Evolutionary conservation across 2,113 vertebrate species (phyloP).

Genomic region (Panurus biarmicus): DNA sequence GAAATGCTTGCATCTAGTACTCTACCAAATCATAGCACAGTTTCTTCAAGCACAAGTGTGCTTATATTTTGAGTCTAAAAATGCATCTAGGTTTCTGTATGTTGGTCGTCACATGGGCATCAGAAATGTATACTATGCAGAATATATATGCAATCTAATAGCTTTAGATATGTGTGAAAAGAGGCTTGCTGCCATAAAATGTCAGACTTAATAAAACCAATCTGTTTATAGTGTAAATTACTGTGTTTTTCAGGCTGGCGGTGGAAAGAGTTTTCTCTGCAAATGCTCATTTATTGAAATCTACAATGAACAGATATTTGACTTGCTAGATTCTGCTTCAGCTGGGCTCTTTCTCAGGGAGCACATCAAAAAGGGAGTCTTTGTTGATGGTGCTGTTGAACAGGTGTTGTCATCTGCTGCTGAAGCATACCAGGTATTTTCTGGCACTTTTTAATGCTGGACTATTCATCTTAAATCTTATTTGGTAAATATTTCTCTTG

Average conservation of each 20-base stretch:
- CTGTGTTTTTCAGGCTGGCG: conserved; percentile 73
- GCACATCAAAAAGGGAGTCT: conserved; percentile 95
- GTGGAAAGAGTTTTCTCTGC: conserved; percentile 89
- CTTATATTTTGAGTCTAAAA: neutral
- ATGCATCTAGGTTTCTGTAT: neutral
- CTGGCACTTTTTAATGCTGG: neutral
- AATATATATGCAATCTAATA: neutral
- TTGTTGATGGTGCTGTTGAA: conserved; percentile 90
- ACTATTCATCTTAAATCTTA: neutral
- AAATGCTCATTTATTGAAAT: conserved; percentile 98
- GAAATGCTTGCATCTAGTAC: neutral
- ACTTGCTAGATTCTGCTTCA: conserved; percentile 90
- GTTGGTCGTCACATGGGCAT: neutral
- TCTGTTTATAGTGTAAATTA: neutral
- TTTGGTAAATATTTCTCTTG: neutral
- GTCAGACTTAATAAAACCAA: neutral
- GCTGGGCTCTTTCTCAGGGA: conserved; percentile 88
- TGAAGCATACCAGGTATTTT: conserved; percentile 89
- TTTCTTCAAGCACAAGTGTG: neutral
- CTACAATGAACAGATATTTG: conserved; percentile 97
- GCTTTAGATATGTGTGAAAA: neutral
- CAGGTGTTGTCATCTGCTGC: conserved; percentile 88
- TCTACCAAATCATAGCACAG: neutral
- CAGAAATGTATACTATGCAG: neutral
- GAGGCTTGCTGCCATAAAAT: neutral